A percentile compares a stretch with the other conserved stretches of the same genome.
phyloP scores from a whole-genome alignment of 2,797 vertebrate genomes.

The Protosalanx chinensis region DNA sequence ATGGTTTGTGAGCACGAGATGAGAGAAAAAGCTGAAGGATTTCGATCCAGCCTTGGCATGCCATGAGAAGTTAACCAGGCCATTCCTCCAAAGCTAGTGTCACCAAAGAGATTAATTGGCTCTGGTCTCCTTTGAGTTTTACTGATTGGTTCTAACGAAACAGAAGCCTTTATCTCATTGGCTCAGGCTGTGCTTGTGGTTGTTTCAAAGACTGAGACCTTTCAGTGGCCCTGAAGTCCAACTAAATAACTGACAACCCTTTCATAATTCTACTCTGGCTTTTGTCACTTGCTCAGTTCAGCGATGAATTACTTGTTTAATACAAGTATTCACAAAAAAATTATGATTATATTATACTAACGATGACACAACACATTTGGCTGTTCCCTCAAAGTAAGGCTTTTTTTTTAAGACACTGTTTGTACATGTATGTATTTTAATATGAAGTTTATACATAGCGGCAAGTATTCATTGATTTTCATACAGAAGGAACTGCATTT shows the following conservation, averaged over 20 bases:
- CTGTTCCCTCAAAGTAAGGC: too few species aligned
- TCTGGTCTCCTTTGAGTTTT: slow-evolving; percentile 57
- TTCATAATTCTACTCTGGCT: slow-evolving; percentile 37
- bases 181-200: slow-evolving; percentile 59
- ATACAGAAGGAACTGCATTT: neutral
- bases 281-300: slow-evolving; percentile 18
- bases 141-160: slow-evolving; percentile 63
- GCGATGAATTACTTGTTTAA: slow-evolving; percentile 19
- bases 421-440: too few species aligned
- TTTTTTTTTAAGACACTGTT: too few species aligned
- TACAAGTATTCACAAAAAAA: neutral
- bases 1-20: slow-evolving; percentile 54
- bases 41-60: slow-evolving; percentile 57
- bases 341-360: too few species aligned
- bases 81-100: slow-evolving; percentile 65
- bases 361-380: too few species aligned
- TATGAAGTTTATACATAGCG: neutral
- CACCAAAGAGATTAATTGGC: slow-evolving; percentile 71
- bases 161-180: slow-evolving; percentile 71
- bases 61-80: slow-evolving; percentile 64
- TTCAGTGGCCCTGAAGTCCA: slow-evolving; percentile 51
- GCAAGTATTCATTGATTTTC: neutral
- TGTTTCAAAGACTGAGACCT: slow-evolving; percentile 52
- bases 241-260: slow-evolving; percentile 52
- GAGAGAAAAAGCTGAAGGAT: slow-evolving; percentile 57